Conservation (phyloP, 2,113 vertebrate species). For the Urocitellus parryii region DNA sequence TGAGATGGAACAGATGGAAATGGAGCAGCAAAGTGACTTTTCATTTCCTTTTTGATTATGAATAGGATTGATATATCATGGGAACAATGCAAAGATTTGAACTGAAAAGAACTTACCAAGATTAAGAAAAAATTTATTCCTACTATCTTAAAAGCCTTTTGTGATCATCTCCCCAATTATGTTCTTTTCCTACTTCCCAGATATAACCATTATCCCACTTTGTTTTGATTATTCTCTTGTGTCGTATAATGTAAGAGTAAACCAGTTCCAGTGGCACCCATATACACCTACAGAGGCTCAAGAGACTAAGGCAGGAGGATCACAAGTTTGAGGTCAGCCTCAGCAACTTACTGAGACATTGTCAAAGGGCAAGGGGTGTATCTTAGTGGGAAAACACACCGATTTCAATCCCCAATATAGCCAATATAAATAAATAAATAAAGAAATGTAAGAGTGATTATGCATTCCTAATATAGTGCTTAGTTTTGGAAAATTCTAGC, state of each 20-base stretch:
- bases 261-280: no score
- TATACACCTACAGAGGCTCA: no score
- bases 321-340: no score
- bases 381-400: no score
- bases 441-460: not conserved
- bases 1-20: not conserved
- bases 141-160: not conserved
- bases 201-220: not conserved
- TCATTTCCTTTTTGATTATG: not conserved
- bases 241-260: not conserved
- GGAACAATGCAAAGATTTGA: not conserved
- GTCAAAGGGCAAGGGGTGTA: no score
- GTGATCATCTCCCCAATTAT: not conserved
- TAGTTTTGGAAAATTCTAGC: not conserved
- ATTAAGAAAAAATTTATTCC: slow-evolving; percentile 10
- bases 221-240: not conserved
- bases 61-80: not conserved
- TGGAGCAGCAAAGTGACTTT: not conserved
- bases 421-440: no score
- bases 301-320: no score
- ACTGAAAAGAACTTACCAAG: not conserved
- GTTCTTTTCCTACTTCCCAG: not conserved
- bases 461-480: not conserved
- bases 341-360: not conserved
- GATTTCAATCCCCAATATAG: no score